phyloP scores from a whole-genome alignment of 2,113 vertebrate genomes.

The Gobiocypris rarus region DNA sequence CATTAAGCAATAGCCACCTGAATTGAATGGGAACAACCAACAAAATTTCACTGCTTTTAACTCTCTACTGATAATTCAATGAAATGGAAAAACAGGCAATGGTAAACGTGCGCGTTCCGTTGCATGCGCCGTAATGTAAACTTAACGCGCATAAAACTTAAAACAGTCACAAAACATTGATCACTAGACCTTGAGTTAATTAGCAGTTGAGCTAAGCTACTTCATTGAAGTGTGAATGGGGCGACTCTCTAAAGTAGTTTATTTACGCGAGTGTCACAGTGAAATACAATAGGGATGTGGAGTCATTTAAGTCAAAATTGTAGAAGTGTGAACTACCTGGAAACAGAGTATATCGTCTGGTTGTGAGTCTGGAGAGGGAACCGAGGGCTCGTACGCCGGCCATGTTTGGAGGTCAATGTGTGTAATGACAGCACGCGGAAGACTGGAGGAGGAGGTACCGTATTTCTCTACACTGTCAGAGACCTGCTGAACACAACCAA shows the following conservation, averaged over 20 bases:
- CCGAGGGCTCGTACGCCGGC: constrained; percentile 74
- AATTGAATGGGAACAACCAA: background rate
- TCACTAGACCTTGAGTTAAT: constrained; percentile 14
- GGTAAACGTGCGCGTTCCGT: background rate
- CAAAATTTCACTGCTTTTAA: background rate
- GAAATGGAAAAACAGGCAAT: background rate
- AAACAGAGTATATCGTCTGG: constrained; percentile 64
- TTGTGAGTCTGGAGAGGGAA: constrained; percentile 68
- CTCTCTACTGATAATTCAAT: too few relatives aligned
- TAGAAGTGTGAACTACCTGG: constrained; percentile 61
- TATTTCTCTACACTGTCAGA: background rate
- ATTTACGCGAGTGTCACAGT: background rate
- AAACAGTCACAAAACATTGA: background rate
- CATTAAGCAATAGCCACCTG: background rate
- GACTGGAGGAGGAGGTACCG: constrained; percentile 19
- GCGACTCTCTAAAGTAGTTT: background rate
- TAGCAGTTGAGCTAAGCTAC: constrained; percentile 31
- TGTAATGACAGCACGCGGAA: constrained; percentile 48
- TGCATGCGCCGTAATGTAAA: background rate
- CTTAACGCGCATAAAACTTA: background rate
- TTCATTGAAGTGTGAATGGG: background rate
- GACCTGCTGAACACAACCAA: background rate
- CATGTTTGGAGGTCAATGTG: constrained; percentile 71
- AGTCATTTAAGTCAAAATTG: background rate
- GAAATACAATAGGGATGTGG: too few relatives aligned